A percentile compares a stretch with the other conserved stretches of the same genome.
Evolutionary conservation across 2,888 invertebrate genomes (phyloP).

Genomic region (Hypercompe scribonia): DNA sequence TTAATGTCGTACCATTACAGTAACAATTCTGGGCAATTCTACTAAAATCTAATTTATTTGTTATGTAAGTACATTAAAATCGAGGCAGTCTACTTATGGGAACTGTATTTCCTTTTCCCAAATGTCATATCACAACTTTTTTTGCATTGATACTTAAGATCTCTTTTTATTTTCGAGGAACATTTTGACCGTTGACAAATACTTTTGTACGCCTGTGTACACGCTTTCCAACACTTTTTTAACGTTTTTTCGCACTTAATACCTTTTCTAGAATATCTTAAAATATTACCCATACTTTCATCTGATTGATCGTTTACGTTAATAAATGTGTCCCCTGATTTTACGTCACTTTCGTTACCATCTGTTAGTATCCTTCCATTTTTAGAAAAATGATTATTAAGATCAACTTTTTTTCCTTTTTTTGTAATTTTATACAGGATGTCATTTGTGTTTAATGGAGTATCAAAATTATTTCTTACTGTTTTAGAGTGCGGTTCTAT

Average conservation of each 20-base stretch:
- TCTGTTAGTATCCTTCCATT: constrained; percentile 2
- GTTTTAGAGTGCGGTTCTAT: neutral
- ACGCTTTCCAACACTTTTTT: constrained; percentile 57
- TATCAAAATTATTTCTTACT: neutral
- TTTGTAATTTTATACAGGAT: neutral
- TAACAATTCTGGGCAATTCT: neutral
- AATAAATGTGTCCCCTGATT: constrained; percentile 14
- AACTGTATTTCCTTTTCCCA: neutral
- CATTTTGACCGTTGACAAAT: constrained; percentile 49
- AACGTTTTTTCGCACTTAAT: constrained; percentile 25
- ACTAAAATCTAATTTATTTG: no score
- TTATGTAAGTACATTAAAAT: neutral
- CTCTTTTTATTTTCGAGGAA: constrained; percentile 42
- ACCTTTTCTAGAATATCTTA: neutral
- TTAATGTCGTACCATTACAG: no score
- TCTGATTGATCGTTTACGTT: neutral
- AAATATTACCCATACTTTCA: neutral
- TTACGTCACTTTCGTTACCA: neutral
- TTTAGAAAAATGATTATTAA: constrained; percentile 1
- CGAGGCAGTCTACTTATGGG: neutral
- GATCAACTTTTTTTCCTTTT: neutral
- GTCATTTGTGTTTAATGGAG: neutral
- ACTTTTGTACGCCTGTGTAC: constrained; percentile 47
- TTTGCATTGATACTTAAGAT: constrained; percentile 54
- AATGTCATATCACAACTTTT: constrained; percentile 46